phyloP scores from a whole-genome alignment of 1,140 invertebrate species.

The Cyclina sinensis region DNA sequence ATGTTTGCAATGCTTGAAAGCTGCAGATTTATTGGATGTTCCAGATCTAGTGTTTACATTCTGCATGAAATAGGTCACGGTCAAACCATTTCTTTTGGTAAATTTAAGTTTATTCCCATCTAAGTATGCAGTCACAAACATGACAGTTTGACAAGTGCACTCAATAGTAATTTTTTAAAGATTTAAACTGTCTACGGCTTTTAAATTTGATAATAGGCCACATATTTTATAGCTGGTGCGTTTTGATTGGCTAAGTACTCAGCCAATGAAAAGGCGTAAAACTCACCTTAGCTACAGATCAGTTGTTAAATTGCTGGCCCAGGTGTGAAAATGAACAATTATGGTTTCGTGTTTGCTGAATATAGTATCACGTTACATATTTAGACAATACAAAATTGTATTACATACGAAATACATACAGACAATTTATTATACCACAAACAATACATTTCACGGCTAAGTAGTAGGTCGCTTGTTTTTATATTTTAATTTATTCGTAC shows the following conservation, averaged over 20 bases:
- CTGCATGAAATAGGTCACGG: not conserved
- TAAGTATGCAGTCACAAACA: not conserved
- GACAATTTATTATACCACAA: too few species aligned
- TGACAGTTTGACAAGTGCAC: not conserved
- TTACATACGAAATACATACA: too few species aligned
- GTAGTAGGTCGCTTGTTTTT: too few species aligned
- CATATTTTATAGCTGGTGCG: not conserved
- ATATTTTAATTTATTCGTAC: too few species aligned
- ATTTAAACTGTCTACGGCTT: not conserved
- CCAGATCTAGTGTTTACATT: too few species aligned
- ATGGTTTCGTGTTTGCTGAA: not conserved
- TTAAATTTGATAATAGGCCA: not conserved
- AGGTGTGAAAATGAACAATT: too few species aligned
- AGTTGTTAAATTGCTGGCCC: not conserved
- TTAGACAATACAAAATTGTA: too few species aligned
- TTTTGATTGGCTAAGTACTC: not conserved
- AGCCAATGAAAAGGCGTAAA: not conserved
- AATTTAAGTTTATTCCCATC: too few species aligned
- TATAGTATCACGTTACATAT: not conserved
- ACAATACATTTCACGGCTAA: too few species aligned
- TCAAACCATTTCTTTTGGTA: not conserved
- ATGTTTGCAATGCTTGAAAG: not conserved
- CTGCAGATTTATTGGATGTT: not conserved
- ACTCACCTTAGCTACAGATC: not conserved
- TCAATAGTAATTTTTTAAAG: not conserved